Evolutionary conservation across 2,113 vertebrate species (phyloP).

Genomic region (Nyctereutes procyonoides): DNA sequence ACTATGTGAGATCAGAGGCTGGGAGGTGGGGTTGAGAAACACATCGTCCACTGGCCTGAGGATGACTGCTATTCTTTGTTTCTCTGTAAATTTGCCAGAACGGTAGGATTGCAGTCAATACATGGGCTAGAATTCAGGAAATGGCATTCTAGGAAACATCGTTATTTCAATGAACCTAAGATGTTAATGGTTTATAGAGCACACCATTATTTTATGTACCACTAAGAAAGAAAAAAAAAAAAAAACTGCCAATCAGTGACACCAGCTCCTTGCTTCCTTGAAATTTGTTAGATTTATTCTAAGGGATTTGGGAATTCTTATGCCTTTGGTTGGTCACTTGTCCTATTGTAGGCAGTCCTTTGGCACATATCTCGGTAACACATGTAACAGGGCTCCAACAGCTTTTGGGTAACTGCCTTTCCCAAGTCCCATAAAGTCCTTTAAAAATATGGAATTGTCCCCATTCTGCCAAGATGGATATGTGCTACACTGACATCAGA

Average conservation of each 20-base stretch:
- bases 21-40: background rate
- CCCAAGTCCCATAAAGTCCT: background rate
- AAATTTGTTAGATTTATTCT: conserved; percentile 7
- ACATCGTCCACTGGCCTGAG: background rate
- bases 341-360: background rate
- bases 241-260: background rate
- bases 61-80: background rate
- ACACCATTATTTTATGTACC: background rate
- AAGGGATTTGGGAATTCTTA: background rate
- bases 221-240: background rate
- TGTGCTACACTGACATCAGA: conserved; percentile 1
- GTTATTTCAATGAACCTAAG: background rate
- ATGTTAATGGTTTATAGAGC: background rate
- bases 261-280: background rate
- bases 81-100: background rate
- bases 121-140: background rate
- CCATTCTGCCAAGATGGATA: conserved; percentile 19
- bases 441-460: background rate
- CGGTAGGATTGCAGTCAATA: background rate
- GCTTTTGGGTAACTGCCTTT: background rate
- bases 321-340: background rate
- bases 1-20: background rate
- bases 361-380: background rate
- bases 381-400: background rate
- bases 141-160: background rate